Percentiles rank a stretch among this genome's conserved stretches.
Evolutionary conservation across 2,797 vertebrate species (phyloP).

Genomic region (Chrysocyon brachyurus): DNA sequence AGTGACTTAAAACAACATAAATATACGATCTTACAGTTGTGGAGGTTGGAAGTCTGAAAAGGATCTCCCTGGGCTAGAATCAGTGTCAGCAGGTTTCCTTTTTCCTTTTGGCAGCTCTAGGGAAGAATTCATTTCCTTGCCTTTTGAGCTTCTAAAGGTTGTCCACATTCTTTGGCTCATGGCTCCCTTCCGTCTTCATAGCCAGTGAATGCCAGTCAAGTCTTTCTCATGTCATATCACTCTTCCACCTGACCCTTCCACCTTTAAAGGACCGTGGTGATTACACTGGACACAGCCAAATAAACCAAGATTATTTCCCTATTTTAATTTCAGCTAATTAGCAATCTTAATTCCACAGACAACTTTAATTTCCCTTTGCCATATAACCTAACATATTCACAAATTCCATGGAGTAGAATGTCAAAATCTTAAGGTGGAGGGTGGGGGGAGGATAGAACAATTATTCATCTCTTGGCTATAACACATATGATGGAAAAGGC

Average conservation of each 20-base stretch:
- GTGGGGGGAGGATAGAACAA: background rate
- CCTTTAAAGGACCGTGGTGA: background rate
- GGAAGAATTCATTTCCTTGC: background rate
- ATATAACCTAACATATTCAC: background rate
- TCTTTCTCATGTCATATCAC: background rate
- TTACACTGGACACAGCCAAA: background rate
- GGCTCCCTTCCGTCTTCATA: background rate
- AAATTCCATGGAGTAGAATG: background rate
- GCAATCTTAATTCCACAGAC: background rate
- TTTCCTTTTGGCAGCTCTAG: background rate
- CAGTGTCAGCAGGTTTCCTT: background rate
- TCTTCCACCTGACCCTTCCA: background rate
- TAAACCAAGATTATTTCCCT: background rate
- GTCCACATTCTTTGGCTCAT: background rate
- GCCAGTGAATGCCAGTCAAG: background rate
- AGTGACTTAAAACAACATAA: background rate
- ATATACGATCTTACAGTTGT: background rate
- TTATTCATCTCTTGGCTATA: background rate
- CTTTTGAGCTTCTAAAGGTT: background rate
- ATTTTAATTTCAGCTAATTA: constrained; percentile 35
- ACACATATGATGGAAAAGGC: background rate
- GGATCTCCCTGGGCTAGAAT: background rate
- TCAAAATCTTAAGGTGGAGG: background rate
- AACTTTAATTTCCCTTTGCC: background rate
- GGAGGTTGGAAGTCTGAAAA: background rate